Percentiles rank a stretch among this genome's conserved stretches.
Conservation (phyloP, 1,140 invertebrate genomes). For the Melitaea cinxia region DNA sequence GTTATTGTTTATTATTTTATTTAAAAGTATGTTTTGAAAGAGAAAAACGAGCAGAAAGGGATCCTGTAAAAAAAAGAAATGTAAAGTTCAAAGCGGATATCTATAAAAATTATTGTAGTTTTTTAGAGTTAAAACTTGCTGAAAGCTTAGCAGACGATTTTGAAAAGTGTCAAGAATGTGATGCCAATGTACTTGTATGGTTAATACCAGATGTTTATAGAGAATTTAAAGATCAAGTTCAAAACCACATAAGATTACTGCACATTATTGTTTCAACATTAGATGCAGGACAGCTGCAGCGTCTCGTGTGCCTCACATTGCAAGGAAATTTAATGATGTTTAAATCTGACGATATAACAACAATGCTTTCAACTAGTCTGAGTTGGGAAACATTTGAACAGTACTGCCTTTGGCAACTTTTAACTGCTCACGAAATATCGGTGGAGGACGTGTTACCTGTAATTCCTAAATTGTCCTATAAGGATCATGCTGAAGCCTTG, state of each 20-base stretch:
- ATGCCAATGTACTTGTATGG: constrained; percentile 93
- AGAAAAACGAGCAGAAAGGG: constrained; percentile 66
- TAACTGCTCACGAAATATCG: constrained; percentile 95
- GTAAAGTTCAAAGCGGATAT: constrained; percentile 90
- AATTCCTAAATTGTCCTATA: constrained; percentile 93
- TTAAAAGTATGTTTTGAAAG: constrained; percentile 75
- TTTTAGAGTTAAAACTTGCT: constrained; percentile 89
- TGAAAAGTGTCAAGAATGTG: constrained; percentile 93
- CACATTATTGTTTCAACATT: constrained; percentile 93
- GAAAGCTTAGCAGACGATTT: constrained; percentile 90
- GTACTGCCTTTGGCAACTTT: constrained; percentile 97
- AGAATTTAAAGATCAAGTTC: constrained; percentile 92
- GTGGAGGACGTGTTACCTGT: constrained; percentile 94
- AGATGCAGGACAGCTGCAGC: constrained; percentile 94
- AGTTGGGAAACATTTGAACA: constrained; percentile 98
- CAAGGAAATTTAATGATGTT: constrained; percentile 93
- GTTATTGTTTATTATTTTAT: constrained; percentile 91
- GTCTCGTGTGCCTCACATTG: constrained; percentile 93
- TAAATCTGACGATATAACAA: constrained; percentile 87
- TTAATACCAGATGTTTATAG: constrained; percentile 95
- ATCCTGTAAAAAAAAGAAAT: constrained; percentile 82
- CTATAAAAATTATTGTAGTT: constrained; percentile 94
- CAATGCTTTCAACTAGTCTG: constrained; percentile 90
- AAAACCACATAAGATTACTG: constrained; percentile 93
- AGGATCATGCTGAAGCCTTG: constrained; percentile 94